Conservation (phyloP, 2,888 invertebrate species). For the Latheticus oryzae region DNA sequence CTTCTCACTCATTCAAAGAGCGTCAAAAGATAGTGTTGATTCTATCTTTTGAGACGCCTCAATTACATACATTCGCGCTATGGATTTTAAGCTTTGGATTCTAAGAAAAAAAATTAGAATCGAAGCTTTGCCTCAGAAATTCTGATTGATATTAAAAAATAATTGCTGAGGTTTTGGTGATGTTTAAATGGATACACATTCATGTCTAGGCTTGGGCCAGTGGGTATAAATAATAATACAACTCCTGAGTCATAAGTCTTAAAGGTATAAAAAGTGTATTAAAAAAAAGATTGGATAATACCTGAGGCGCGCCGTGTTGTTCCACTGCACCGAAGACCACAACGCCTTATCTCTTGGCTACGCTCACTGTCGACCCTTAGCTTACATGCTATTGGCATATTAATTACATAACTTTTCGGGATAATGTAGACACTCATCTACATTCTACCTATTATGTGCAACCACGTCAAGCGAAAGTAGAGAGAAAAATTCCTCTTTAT, state of each 20-base stretch:
- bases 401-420: slow-evolving; percentile 57
- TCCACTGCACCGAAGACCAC: slow-evolving; percentile 54
- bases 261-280: slow-evolving; percentile 65
- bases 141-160: slow-evolving; percentile 6
- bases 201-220: slow-evolving; percentile 55
- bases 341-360: slow-evolving; percentile 46
- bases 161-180: slow-evolving; percentile 15
- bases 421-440: slow-evolving; percentile 54
- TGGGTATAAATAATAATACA: slow-evolving; percentile 52
- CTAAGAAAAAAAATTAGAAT: no score
- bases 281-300: slow-evolving; percentile 72
- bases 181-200: slow-evolving; percentile 37
- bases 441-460: slow-evolving; percentile 49
- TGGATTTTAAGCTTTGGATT: not conserved
- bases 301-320: slow-evolving; percentile 68
- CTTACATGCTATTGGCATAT: slow-evolving; percentile 61
- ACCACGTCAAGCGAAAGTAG: slow-evolving; percentile 30
- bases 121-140: slow-evolving; percentile 10
- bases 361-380: slow-evolving; percentile 50
- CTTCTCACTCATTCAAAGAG: slow-evolving; percentile 29
- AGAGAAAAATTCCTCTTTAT: slow-evolving; percentile 13
- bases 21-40: not conserved
- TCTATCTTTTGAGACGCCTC: no score
- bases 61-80: slow-evolving; percentile 1
- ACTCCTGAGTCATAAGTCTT: slow-evolving; percentile 56